Percentiles rank a stretch among this genome's conserved stretches.
phyloP scores from a whole-genome alignment of 2,113 vertebrate species.

The Corynorhinus townsendii region DNA sequence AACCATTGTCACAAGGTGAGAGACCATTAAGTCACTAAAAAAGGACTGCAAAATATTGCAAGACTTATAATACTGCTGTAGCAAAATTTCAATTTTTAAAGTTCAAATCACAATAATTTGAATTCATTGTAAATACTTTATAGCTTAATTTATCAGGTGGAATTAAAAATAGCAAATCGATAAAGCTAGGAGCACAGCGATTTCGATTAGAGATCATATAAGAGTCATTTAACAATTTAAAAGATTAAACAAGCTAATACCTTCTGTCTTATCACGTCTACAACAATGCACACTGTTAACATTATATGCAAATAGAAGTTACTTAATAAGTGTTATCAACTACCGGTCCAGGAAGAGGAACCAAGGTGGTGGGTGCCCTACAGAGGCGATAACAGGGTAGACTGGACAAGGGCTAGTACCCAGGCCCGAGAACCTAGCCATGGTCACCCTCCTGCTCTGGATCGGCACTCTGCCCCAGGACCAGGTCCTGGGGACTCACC shows the following conservation, averaged over 20 bases:
- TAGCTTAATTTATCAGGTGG: slow-evolving; percentile 39
- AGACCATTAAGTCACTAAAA: slow-evolving; percentile 40
- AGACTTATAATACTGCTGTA: slow-evolving; percentile 42
- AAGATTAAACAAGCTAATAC: background rate
- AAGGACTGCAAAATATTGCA: slow-evolving; percentile 11
- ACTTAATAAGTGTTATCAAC: background rate
- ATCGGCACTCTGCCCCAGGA: background rate
- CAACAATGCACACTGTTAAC: background rate
- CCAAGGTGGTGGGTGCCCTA: background rate
- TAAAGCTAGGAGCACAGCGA: slow-evolving; percentile 49
- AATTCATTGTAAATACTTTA: slow-evolving; percentile 57
- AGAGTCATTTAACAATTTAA: slow-evolving; percentile 35
- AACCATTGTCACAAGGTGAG: slow-evolving; percentile 5
- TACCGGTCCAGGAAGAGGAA: background rate
- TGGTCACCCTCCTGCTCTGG: too few species aligned
- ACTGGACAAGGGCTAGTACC: background rate
- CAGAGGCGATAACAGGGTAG: background rate
- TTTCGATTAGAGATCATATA: slow-evolving; percentile 15
- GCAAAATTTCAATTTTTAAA: background rate
- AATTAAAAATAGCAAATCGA: slow-evolving; percentile 51
- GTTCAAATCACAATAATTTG: background rate
- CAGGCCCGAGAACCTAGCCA: background rate
- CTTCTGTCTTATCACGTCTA: background rate
- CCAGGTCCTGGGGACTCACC: background rate
- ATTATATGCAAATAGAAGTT: background rate